These are phyloP conservation scores for Orthonyx spaldingii DNA, from an alignment of 2,113 vertebrate genomes.

Conservation along the genomic window DNA sequence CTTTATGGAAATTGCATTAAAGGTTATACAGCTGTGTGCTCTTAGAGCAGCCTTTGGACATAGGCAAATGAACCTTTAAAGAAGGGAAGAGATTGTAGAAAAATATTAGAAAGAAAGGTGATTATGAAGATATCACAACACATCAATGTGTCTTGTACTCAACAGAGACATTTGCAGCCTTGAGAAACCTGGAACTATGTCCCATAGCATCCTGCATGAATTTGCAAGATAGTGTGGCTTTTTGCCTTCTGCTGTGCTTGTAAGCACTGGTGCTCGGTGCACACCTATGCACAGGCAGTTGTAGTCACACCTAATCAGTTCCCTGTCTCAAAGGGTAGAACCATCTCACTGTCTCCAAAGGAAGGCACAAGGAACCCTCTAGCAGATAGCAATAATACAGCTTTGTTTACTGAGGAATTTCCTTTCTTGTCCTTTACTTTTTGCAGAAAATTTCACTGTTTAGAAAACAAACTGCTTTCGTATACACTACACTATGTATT, in stretches of 20 bases:
- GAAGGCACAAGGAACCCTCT: background rate
- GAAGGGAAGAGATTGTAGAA: background rate
- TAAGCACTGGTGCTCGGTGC: background rate
- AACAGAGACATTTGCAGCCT: background rate
- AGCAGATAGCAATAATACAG: background rate
- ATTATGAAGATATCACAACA: background rate
- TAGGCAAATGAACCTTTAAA: background rate
- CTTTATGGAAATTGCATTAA: background rate
- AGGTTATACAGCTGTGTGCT: background rate
- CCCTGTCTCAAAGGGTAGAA: background rate
- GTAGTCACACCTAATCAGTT: background rate
- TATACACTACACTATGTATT: fast-evolving
- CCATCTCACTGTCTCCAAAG: background rate
- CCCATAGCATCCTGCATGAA: background rate
- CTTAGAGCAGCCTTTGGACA: background rate
- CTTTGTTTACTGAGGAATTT: background rate
- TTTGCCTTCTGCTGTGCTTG: background rate
- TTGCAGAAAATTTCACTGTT: background rate
- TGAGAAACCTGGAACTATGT: background rate
- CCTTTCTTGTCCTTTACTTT: background rate
- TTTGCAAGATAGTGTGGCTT: background rate
- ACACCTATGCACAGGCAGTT: fast-evolving
- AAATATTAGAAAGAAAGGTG: background rate
- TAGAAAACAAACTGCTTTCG: background rate
- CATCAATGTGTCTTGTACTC: background rate